Evolutionary conservation across 1,140 invertebrate genomes (phyloP).

Genomic region (Steinernema khuongi): DNA sequence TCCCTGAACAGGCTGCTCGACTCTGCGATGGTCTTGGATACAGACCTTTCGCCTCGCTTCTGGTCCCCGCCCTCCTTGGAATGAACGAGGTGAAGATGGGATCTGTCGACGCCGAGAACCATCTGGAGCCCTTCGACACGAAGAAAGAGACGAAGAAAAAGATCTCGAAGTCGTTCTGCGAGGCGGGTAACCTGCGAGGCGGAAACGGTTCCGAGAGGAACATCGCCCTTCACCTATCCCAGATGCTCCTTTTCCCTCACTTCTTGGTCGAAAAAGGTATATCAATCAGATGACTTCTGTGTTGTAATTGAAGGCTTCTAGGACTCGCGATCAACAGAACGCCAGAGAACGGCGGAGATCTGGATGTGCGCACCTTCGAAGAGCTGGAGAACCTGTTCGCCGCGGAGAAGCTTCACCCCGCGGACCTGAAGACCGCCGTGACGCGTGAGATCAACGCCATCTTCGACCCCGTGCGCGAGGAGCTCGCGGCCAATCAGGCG

Average conservation of each 20-base stretch:
- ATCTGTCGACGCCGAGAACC: conserved; percentile 90
- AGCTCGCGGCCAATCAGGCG: conserved; percentile 24
- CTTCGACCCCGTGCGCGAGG: conserved; percentile 30
- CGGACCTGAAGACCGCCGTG: conserved; percentile 48
- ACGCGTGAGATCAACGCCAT: conserved; percentile 25
- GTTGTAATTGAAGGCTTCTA: conserved; percentile 25
- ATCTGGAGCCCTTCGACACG: conserved; percentile 90
- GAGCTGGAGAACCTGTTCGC: conserved; percentile 42
- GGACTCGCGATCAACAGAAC: conserved; percentile 40
- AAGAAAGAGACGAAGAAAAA: conserved; percentile 85
- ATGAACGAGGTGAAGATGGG: conserved; percentile 75
- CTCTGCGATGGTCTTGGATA: conserved; percentile 26
- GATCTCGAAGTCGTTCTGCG: conserved; percentile 93
- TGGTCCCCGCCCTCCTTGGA: conserved; percentile 60
- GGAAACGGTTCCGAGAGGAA: no score
- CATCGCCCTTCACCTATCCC: conserved; percentile 61
- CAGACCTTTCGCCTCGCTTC: conserved; percentile 25
- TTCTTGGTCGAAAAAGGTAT: conserved; percentile 34
- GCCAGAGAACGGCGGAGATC: conserved; percentile 51
- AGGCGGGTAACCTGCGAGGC: conserved; percentile 91
- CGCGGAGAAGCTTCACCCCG: conserved; percentile 44
- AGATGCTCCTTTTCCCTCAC: conserved; percentile 43
- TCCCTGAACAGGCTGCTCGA: not conserved
- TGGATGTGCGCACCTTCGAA: conserved; percentile 30
- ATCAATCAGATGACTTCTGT: conserved; percentile 29